phyloP scores from a whole-genome alignment of 92 coral and sea anemone species.

The Plumapathes pennacea region DNA sequence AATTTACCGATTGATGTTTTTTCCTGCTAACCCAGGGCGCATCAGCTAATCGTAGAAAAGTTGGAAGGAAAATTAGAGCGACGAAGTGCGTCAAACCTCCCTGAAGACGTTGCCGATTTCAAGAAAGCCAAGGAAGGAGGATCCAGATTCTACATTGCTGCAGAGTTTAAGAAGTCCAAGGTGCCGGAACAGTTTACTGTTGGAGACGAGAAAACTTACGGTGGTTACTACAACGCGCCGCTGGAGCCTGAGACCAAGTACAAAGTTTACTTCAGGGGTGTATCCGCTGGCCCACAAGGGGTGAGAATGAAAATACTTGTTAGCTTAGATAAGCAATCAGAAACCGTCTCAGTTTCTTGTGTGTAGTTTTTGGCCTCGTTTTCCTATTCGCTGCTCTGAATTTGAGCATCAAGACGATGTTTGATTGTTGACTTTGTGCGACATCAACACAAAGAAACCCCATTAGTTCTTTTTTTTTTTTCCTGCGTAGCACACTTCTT shows the following conservation, averaged over 20 bases:
- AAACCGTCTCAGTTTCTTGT: no score
- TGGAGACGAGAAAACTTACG: constrained; percentile 70
- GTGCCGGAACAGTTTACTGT: constrained; percentile 49
- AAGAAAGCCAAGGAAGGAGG: constrained; percentile 32
- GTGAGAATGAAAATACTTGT: constrained; percentile 26
- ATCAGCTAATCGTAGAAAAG: constrained; percentile 73
- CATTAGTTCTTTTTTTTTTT: no score
- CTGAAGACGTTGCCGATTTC: constrained; percentile 22
- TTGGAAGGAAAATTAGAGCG: constrained; percentile 8
- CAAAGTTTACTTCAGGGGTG: constrained; percentile 72
- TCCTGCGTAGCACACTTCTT: no score
- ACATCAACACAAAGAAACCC: no score
- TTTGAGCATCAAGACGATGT: no score
- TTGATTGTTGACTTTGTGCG: no score
- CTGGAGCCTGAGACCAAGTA: constrained; percentile 68
- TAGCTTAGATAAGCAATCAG: not conserved
- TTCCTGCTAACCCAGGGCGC: constrained; percentile 27
- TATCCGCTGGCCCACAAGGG: constrained; percentile 48
- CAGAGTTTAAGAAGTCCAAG: constrained; percentile 33
- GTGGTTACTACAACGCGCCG: constrained; percentile 55
- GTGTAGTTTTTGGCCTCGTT: no score
- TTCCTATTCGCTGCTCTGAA: no score
- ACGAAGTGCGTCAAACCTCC: constrained; percentile 34
- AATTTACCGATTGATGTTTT: not conserved
- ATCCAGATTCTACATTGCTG: constrained; percentile 67